Base-by-base conservation (phyloP, 2,797 vertebrate species). In the Myripristis jacobus region DNA sequence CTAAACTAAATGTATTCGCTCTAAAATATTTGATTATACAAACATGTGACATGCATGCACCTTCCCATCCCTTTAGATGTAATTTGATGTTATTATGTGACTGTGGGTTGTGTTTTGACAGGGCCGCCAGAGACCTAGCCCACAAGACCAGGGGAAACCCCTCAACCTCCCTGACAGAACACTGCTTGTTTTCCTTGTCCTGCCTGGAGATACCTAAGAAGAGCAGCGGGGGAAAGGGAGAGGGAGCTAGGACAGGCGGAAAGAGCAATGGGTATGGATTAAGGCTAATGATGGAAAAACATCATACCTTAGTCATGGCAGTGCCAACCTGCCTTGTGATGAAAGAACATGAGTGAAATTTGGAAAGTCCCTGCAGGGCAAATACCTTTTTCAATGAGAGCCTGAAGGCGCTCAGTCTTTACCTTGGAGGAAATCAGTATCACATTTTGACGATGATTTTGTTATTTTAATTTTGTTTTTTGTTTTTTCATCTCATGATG, bases 341-440 rank as follows among this genome's bases (percentile, higher is more conserved):
- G 65, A 75, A 61, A 38, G 70, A 66, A 77, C 52, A 81, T 58
- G 75, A 67, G 64, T 50, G 53, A 77, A 76, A 41, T 73, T 51
- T 66, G 87, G 82, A 90, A 91, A 88, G 80, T 86, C 84, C 85
- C 81, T 13, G 25, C 48, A 44, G 56, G 41, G 48, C 25, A 66
- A 62, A 64, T 75, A 29, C 21, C 21, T 61, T 18, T 18, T 29
- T 47, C 24, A 46, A 61, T 27, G 10, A 50, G 11, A 63, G 34
- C 61, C 56, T 22, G 47, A 54, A 76, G 22, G 27, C 2, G 5
- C 19, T 57, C 24, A 10, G 41, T 67, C 60, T 73, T 64, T 60
- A 84, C 72, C 58, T 75, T 11, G 19, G 38, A 64, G 34, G 22
- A 70, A 75, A 77, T 74, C 54, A 66, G 19, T 66, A 75, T 80